Percentiles rank a stretch among this genome's conserved stretches.
These are phyloP conservation scores for Engystomops pustulosus DNA, from an alignment of 2,113 vertebrate species.

Conservation along the genomic window DNA sequence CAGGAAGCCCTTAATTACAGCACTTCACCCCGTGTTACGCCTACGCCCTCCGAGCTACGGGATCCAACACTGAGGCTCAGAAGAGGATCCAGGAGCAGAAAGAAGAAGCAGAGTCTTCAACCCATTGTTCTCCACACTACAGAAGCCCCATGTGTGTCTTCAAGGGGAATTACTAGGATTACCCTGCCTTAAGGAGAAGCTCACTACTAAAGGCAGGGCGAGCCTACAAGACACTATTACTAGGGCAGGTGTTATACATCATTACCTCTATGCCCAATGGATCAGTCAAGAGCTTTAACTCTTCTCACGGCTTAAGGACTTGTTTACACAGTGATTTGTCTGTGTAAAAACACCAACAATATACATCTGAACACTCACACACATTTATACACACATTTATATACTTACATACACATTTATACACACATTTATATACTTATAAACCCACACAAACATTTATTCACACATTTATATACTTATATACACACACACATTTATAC, in stretches of 20 bases:
- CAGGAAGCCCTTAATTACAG: slow-evolving; percentile 31
- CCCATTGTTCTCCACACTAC: slow-evolving; percentile 10
- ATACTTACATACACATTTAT: too few species aligned
- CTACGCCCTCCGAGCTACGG: not conserved
- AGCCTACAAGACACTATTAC: not conserved
- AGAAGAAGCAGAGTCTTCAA: not conserved
- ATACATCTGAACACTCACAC: too few species aligned
- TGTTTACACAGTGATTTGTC: too few species aligned
- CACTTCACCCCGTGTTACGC: slow-evolving; percentile 17
- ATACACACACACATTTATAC: too few species aligned
- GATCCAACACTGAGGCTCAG: not conserved
- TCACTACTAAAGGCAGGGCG: not conserved
- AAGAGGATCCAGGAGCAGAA: not conserved
- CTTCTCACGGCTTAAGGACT: not conserved
- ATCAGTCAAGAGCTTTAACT: not conserved
- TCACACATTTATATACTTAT: too few species aligned
- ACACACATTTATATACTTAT: too few species aligned
- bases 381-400: too few species aligned
- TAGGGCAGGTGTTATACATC: not conserved
- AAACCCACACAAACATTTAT: too few species aligned
- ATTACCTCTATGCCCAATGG: not conserved
- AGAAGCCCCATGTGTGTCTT: slow-evolving; percentile 9
- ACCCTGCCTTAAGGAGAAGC: slow-evolving; percentile 4
- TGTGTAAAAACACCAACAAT: too few species aligned
- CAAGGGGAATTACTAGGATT: slow-evolving; percentile 1